These are phyloP conservation scores for Cryptocheilus praepositus DNA, from an alignment of 2,888 invertebrate genomes.

Conservation along the genomic window DNA sequence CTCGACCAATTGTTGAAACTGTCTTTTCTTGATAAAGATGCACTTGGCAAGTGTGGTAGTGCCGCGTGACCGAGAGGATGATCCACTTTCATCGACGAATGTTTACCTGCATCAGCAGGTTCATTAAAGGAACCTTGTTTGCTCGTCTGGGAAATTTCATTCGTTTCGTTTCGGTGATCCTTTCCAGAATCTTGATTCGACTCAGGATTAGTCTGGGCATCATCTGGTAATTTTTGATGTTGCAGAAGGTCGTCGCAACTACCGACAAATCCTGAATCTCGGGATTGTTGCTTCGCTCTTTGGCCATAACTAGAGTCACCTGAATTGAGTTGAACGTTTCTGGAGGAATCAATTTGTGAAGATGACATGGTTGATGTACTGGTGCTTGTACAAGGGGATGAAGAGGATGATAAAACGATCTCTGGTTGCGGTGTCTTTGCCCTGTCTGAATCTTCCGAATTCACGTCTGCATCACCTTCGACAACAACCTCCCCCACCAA, in stretches of 20 bases:
- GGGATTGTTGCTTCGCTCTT: slow-evolving; percentile 87
- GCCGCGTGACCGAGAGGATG: slow-evolving; percentile 68
- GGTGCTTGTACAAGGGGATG: slow-evolving; percentile 25
- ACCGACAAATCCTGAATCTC: slow-evolving; percentile 92
- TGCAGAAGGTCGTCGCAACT: slow-evolving; percentile 90
- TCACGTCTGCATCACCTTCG: slow-evolving; percentile 78
- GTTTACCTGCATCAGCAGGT: slow-evolving; percentile 22
- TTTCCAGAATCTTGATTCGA: slow-evolving; percentile 37
- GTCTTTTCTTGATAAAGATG: slow-evolving; percentile 86
- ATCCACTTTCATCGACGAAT: slow-evolving; percentile 39
- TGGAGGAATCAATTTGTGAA: slow-evolving; percentile 48
- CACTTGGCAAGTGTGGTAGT: slow-evolving; percentile 77
- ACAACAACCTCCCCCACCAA: slow-evolving; percentile 77
- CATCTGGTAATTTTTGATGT: slow-evolving; percentile 75
- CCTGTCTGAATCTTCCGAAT: slow-evolving; percentile 78
- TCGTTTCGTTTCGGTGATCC: slow-evolving; percentile 30
- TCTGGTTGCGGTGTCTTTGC: slow-evolving; percentile 84
- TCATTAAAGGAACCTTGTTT: slow-evolving; percentile 28
- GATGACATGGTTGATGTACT: slow-evolving; percentile 27
- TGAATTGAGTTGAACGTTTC: slow-evolving; percentile 49
- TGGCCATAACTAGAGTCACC: slow-evolving; percentile 57
- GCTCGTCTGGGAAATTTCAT: slow-evolving; percentile 27
- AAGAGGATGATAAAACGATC: slow-evolving; percentile 36
- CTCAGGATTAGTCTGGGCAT: slow-evolving; percentile 44
- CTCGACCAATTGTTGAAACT: slow-evolving; percentile 96